Base-by-base conservation (phyloP, 2,888 invertebrate genomes). In the Chaetoderma sp. region DNA sequence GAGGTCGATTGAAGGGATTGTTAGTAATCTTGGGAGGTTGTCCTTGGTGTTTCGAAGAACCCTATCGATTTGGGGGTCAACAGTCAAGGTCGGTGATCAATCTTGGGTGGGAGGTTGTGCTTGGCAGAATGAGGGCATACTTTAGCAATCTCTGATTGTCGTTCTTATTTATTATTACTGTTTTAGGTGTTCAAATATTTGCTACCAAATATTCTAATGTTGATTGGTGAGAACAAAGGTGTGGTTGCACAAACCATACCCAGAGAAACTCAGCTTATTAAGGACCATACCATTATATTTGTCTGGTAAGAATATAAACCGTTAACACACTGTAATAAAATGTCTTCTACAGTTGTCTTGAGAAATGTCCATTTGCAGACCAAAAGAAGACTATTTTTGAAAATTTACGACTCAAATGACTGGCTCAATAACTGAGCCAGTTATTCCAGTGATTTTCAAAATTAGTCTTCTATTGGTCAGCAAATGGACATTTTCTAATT, bases 161-260 rank as follows among this genome's bases (percentile, higher is more conserved):
- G 27, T 28, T 10, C 13, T 4, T 28, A 45, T 33, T 27, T 36
- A 8, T 39, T 16, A 23, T 23, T 16, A 25, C 58, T 42, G 8
- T 72, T 71, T 25, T 67, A 82, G 36, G 87, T 89, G 30, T 85
- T 87, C 58, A 87, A 86, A 65, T 81, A 86, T 65, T 67, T 88
- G 30, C 73, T 89, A 54, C 87, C 87, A 0, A 81, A 79, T 68
- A 68, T 89, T 18, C 65, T 88, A 60, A 81, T 83, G 80, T 70
- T 79, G 63, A 59, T 75, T 45, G 78, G 75, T 4, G 72, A 75
- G 47, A 78, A 75, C 49, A 74, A 75, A 27, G 63, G 55, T 30
- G 68, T 71, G 10, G 63, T 76, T 16, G 76, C 78, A 4, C 72
- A 75, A 63, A 76, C 75, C 4, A 74, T 82, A n/a, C 78, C 75